Evolutionary conservation across 1,140 invertebrate species (phyloP).

Genomic region (Hesperophylax magnus): DNA sequence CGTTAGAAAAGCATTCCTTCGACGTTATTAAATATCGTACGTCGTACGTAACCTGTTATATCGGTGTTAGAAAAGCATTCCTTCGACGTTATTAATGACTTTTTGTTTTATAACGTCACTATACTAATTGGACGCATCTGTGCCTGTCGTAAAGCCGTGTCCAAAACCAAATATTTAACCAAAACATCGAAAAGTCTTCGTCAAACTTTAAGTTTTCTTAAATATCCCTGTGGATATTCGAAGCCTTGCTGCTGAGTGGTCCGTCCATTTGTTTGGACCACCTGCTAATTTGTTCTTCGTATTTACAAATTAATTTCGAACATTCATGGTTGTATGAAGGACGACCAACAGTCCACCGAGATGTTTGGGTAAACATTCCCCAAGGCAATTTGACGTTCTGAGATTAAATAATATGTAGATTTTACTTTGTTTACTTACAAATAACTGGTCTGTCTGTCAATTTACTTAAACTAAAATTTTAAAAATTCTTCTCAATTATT

Average conservation of each 20-base stretch:
- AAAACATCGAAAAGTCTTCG: background rate
- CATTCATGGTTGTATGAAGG: conserved; percentile 16
- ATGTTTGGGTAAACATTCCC: no score
- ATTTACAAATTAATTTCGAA: conserved; percentile 20
- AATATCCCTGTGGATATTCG: background rate
- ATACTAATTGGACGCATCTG: conserved; percentile 24
- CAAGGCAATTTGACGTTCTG: background rate
- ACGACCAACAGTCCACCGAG: background rate
- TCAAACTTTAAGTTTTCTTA: background rate
- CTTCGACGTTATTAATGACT: conserved; percentile 10
- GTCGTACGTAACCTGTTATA: background rate
- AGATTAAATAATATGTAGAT: background rate
- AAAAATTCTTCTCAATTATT: no score
- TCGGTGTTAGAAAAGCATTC: conserved; percentile 11
- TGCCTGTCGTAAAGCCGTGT: background rate
- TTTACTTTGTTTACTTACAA: background rate
- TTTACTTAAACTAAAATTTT: no score
- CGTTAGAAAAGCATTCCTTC: conserved; percentile 4
- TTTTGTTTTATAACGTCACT: conserved; percentile 11
- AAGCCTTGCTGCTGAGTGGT: background rate
- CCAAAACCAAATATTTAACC: background rate
- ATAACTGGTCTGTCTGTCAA: background rate
- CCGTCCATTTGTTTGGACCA: conserved; percentile 8
- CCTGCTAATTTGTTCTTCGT: conserved; percentile 27
- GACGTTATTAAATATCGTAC: conserved; percentile 10